These are phyloP conservation scores for Isurus oxyrinchus DNA, from an alignment of 2,113 vertebrate species.

Conservation along the genomic window DNA sequence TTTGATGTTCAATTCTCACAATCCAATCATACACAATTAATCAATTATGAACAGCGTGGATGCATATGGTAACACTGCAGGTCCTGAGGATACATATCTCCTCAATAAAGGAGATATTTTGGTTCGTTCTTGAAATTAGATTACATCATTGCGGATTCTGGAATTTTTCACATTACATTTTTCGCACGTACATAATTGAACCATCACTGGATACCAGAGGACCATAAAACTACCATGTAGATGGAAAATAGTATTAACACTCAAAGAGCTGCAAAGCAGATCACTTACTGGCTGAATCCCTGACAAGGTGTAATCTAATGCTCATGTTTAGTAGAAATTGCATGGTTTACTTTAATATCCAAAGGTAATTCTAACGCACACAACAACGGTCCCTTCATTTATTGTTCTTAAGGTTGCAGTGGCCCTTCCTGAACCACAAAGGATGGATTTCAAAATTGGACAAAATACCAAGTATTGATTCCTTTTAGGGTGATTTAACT, in stretches of 20 bases:
- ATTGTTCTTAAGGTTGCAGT: background rate
- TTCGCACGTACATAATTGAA: background rate
- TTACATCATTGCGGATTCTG: slow-evolving; percentile 8
- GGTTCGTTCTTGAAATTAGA: background rate
- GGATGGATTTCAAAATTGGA: background rate
- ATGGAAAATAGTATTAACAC: background rate
- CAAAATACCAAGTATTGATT: background rate
- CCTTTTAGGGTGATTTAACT: background rate
- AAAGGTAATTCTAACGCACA: background rate
- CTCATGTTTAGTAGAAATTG: background rate
- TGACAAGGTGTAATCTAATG: slow-evolving; percentile 30
- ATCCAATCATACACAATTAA: background rate
- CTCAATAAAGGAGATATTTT: background rate
- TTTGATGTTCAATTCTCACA: slow-evolving; percentile 13
- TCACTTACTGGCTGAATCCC: background rate
- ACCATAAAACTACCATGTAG: background rate
- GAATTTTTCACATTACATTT: background rate
- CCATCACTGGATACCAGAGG: background rate
- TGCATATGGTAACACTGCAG: background rate
- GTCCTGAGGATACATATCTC: too few species aligned
- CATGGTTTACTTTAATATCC: background rate
- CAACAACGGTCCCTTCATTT: background rate
- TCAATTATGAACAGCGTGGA: background rate
- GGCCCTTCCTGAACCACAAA: background rate
- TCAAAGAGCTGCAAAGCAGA: background rate